These are phyloP conservation scores for Euspilapteryx auroguttella DNA, from an alignment of 2,888 invertebrate genomes.

Conservation along the genomic window DNA sequence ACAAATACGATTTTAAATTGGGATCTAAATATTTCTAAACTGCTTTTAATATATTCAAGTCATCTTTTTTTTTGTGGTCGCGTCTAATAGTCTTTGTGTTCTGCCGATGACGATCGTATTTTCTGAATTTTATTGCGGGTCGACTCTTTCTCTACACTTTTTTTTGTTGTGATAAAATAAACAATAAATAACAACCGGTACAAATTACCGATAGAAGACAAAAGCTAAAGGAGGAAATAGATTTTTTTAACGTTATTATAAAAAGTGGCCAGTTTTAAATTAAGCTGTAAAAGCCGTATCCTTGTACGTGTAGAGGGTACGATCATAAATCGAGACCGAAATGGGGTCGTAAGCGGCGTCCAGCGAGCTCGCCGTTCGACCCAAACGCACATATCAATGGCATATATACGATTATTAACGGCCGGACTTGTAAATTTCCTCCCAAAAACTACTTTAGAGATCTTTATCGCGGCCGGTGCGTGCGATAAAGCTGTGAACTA, in stretches of 20 bases:
- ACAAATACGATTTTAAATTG: no score
- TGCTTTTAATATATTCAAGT: no score
- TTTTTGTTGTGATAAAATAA: not conserved
- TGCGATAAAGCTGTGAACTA: conserved; percentile 5
- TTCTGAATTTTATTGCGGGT: no score
- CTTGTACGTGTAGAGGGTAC: conserved; percentile 29
- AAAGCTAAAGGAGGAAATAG: not conserved
- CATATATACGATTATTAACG: conserved; percentile 46
- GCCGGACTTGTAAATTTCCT: conserved; percentile 38
- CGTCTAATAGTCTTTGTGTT: no score
- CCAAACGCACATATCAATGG: conserved; percentile 27
- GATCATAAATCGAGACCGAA: conserved; percentile 39
- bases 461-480: no score
- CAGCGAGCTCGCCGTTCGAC: conserved; percentile 19
- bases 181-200: not conserved
- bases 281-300: conserved; percentile 44
- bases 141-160: no score
- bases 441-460: conserved; percentile 37
- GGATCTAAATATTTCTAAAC: no score
- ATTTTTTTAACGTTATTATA: conserved; percentile 8
- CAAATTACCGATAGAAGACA: not conserved
- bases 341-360: conserved; percentile 39
- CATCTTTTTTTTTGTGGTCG: no score
- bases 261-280: conserved; percentile 34
- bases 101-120: no score